A percentile compares a stretch with the other conserved stretches of the same genome.
These are phyloP conservation scores for Eupeodes luniger DNA, from an alignment of 2,888 invertebrate genomes.

Conservation along the genomic window DNA sequence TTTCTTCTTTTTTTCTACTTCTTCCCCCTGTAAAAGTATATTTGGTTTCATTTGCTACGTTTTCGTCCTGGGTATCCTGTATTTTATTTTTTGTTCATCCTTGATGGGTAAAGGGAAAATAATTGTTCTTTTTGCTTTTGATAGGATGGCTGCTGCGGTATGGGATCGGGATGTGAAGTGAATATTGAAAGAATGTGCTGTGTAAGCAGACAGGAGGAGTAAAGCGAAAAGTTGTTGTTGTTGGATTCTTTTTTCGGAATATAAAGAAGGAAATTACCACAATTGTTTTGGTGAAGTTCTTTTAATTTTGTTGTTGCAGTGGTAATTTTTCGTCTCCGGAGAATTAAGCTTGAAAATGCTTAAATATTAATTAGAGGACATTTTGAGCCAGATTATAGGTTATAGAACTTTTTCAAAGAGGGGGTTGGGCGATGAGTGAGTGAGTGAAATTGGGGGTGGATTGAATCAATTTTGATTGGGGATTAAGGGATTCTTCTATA, in stretches of 20 bases:
- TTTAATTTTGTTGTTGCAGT: constrained; percentile 26
- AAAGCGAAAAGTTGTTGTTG: background rate
- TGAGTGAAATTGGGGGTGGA: constrained; percentile 3
- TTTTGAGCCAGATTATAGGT: constrained; percentile 67
- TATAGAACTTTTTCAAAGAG: background rate
- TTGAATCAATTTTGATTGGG: constrained; percentile 52
- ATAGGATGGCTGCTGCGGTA: constrained; percentile 2
- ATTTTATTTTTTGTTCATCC: background rate
- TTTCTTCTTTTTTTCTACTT: background rate
- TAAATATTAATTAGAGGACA: constrained; percentile 73
- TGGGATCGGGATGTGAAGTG: background rate
- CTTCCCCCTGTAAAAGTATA: background rate
- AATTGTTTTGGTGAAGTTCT: constrained; percentile 65
- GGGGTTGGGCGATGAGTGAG: no score
- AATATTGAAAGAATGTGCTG: background rate
- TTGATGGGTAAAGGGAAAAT: constrained; percentile 45
- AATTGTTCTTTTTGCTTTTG: constrained; percentile 27
- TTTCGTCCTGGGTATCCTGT: constrained; percentile 30
- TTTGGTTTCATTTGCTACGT: constrained; percentile 37
- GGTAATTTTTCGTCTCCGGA: constrained; percentile 12
- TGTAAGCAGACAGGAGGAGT: background rate
- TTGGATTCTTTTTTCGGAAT: background rate
- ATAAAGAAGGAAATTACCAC: constrained; percentile 66
- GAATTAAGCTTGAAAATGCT: constrained; percentile 44
- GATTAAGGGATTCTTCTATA: background rate